Conservation (phyloP, 2,113 vertebrate genomes). For the Martes martes region DNA sequence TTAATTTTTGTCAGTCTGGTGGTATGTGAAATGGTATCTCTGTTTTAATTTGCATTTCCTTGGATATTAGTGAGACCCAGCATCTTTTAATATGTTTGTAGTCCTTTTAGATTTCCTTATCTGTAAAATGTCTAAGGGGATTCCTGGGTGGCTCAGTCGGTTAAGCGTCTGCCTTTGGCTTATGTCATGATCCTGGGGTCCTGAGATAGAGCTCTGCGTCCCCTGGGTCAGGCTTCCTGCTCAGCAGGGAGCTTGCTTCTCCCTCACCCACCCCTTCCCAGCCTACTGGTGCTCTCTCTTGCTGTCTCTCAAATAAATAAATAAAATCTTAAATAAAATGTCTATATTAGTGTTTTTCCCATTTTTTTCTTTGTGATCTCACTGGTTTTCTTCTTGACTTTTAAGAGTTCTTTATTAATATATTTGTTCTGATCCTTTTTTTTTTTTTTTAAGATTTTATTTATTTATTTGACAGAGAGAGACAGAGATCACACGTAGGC, state of each 20-base stretch:
- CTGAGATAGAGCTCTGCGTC: background rate
- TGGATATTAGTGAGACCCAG: background rate
- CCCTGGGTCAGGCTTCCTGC: background rate
- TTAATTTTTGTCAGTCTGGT: background rate
- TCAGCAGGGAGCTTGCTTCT: background rate
- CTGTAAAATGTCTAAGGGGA: background rate
- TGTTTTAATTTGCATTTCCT: slow-evolving; percentile 17
- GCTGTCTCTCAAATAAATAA: background rate
- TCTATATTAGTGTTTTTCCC: background rate
- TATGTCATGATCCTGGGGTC: background rate
- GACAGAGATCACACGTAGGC: no score
- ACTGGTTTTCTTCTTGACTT: background rate
- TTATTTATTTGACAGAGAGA: no score
- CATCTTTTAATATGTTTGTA: background rate
- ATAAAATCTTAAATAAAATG: background rate
- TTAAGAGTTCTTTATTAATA: background rate
- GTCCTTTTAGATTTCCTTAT: background rate
- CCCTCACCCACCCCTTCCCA: no score
- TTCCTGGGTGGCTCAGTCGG: background rate
- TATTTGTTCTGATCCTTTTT: no score
- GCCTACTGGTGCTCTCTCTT: background rate
- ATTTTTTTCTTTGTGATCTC: background rate
- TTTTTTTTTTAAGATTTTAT: no score
- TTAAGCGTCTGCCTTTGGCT: background rate
- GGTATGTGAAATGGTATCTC: background rate